Evolutionary conservation across 2,888 invertebrate species (phyloP), one percentile per base, ranked within the genome.

Genomic region (Tetheella fluctuosa): DNA sequence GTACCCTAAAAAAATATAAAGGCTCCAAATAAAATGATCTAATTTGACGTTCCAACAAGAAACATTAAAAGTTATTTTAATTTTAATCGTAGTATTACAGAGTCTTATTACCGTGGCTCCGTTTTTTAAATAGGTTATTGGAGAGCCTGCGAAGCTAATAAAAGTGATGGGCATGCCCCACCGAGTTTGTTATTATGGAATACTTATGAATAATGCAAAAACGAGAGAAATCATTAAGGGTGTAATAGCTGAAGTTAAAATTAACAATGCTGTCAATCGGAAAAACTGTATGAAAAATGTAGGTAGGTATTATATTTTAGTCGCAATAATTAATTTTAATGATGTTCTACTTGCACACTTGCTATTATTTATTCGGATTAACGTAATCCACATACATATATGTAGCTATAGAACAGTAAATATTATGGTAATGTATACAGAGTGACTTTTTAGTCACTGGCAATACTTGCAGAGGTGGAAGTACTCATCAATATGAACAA

Each of bases 161-260:
- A 70, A 70, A 65, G 64, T 68, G 65, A 70, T 65, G 68, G 64
- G 62, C 64, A 62, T 64, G 62, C 61, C 62, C 60, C 64, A 61
- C 34, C 63, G 63, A 62, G 61, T 67, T 67, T 68, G 67, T 62
- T 62, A 62, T 59, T 61, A 59, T n/a, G 54, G 63, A 59, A 60
- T 64, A 59, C 65, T 70, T 68, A 73, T 71, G 73, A 73, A 73
- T 73, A 69, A 73, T 73, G 61, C 65, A 73, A 62, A 62, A 64
- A 60, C 64, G 48, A 59, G 62, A 55, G 64, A 62, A 65, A 64
- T 69, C 63, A 67, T 69, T 72, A 67, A 57, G 56, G 60, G 34
- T 34, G 13, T 34, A 59, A 61, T 62, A 48, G 20, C 20, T 17
- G 10, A 48, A 48, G n/a, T 48, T 48, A 20, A 48, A 48, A 48